Base-by-base conservation (phyloP, 2,888 invertebrate genomes). In the Agonopterix alstromeriana region DNA sequence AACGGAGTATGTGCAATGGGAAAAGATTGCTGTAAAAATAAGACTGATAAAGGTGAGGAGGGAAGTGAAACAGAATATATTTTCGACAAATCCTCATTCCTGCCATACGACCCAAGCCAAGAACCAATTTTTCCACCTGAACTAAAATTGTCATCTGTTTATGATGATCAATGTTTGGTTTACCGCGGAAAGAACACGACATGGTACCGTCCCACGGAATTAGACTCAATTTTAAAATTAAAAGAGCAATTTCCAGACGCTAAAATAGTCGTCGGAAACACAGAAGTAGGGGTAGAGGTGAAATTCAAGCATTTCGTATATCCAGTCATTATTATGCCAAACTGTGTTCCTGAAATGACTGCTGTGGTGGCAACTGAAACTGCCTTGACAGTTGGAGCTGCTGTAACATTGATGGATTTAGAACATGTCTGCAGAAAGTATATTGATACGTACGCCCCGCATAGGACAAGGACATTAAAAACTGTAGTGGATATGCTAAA, bases 91-190 rank as follows among this genome's bases (percentile, higher is more conserved):
- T 90, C 88, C 17, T 90, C 92, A 52, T 94, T 94, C 68, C 66
- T 89, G 36, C 93, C 93, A 0, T 94, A 93, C 61, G 93, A 95
- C 74, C 81, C 92, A 0, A 89, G 92, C 4, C 96, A 96, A 77
- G 96, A 96, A 73, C 92, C 94, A 2, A 95, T 96, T 60, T 96
- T 96, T 73, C 96, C 96, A 10, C 94, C 95, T 2, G 95, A 95
- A 75, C 77, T 96, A 43, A 92, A 92, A 75, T 77, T 93, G 60
- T 88, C 82, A 1, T 79, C 91, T 3, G 64, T 82, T 47, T 91
- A 92, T 53, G 93, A 94, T 61, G 82, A 84, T 8, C 90, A 94
- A 61, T 73, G 71, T 61, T 63, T 89, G 47, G 56, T 77, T 54
- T 86, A 71, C 82, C 58, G 61, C 89, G 83, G 92, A 77, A 60